A percentile compares a stretch with the other conserved stretches of the same genome.
These are phyloP conservation scores for Andricus curvator DNA, from an alignment of 2,888 invertebrate species.

Conservation along the genomic window DNA sequence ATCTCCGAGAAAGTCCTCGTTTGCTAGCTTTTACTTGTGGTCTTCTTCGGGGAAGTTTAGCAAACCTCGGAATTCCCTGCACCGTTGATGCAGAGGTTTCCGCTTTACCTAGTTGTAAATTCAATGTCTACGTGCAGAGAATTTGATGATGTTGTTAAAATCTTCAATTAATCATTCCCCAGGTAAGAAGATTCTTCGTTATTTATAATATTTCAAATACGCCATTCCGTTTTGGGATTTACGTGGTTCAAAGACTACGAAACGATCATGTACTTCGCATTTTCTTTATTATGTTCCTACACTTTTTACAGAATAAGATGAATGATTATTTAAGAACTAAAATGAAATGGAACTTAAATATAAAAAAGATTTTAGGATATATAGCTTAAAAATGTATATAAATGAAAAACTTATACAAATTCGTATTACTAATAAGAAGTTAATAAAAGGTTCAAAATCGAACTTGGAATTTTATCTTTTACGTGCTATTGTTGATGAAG, in stretches of 20 bases:
- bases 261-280: background rate
- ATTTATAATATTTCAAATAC: background rate
- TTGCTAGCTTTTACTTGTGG: conserved; percentile 98
- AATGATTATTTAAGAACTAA: background rate
- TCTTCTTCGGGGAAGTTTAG: conserved; percentile 94
- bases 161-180: background rate
- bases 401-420: conserved; percentile 4
- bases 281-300: background rate
- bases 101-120: conserved; percentile 94
- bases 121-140: conserved; percentile 93
- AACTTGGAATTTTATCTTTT: background rate
- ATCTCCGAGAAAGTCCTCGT: conserved; percentile 93
- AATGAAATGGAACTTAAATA: background rate
- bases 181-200: conserved; percentile 13
- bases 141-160: conserved; percentile 54
- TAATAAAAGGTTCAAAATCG: conserved; percentile 13
- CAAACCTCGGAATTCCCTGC: conserved; percentile 95
- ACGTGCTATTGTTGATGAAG: conserved; percentile 44
- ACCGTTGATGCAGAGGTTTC: conserved; percentile 97
- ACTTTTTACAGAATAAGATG: background rate
- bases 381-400: conserved; percentile 14
- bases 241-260: background rate
- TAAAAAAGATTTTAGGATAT: background rate
- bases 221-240: background rate
- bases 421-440: background rate